Evolutionary conservation across 2,888 invertebrate genomes (phyloP), one percentile per base, ranked within the genome.

Genomic region (Aspidiotus destructor): DNA sequence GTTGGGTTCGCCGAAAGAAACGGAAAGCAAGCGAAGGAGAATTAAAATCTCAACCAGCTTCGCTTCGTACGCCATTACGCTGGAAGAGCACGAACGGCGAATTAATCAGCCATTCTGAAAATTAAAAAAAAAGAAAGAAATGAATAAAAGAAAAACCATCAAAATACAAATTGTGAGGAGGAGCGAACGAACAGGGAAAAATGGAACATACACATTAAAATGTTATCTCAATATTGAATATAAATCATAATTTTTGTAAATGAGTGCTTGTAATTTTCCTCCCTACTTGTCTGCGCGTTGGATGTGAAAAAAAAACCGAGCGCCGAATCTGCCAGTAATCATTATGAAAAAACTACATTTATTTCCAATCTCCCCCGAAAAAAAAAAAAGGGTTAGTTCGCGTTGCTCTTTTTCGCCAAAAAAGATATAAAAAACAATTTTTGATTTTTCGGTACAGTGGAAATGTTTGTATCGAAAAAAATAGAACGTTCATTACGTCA

Each of bases 21-120:
- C 48, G 48, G 48, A 48, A n/a, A 48, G 48, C 48, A 48, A n/a
- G 48, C 48, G n/a, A n/a, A 48, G 48, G 48, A n/a, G 48, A 48
- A 48, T 48, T n/a, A 48, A n/a, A n/a, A 48, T 48, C 48, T 48
- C 48, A 48, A 48, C 48, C 48, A 48, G 48, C 48, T 48, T 48
- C 48, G 48, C 48, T 48, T 48, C 6, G 48, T 48, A 13, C 48
- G 48, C 48, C 48, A 48, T 48, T n/a, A n/a, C n/a, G 48, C 48
- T 48, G 48, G 48, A 48, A 48, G 48, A 48, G 48, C 48, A 13
- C 11, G 11, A 48, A n/a, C 48, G 48, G 48, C 48, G 48, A n/a
- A n/a, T 48, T 48, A 48, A 48, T 48, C 48, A 48, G 48, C 48
- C 48, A 48, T 48, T n/a, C 48, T 48, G 48, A 11, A n/a, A n/a